Base-by-base conservation (phyloP, 2,888 invertebrate species). In the Slavum lentiscoides region DNA sequence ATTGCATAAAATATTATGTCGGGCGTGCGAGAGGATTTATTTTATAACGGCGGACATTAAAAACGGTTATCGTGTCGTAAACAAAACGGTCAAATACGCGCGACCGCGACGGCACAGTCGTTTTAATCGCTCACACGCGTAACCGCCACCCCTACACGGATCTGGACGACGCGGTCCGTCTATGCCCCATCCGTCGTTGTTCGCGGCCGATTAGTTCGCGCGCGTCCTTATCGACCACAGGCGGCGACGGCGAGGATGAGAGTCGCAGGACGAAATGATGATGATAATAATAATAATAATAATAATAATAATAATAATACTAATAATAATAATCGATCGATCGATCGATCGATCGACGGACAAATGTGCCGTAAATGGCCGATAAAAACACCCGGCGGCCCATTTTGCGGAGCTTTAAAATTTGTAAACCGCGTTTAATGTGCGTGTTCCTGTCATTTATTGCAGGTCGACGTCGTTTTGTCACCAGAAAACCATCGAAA, bases 311-410 rank as follows among this genome's bases (percentile, higher is more conserved):
- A n/a, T n/a, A n/a, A n/a, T n/a, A n/a, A n/a, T n/a, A n/a, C n/a
- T n/a, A n/a, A n/a, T n/a, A n/a, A n/a, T n/a, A n/a, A n/a, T n/a
- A n/a, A n/a, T n/a, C n/a, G n/a, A n/a, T n/a, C n/a, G n/a, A n/a
- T 4, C 30, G 2, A 30, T 30, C 30, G 2, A 30, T 15, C 17
- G 17, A 9, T 19, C 15, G 23, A 53, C 53, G 37, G 62, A 53
- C 69, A 77, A 77, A 77, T 77, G 77, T 68, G 68, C 76, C 68
- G 68, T 77, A 17, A 77, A 77, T 39, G 53, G 53, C 77, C 69
- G 77, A 77, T 69, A 69, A 77, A 69, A 66, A 66, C 74, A 43
- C 37, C 30, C 30, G 1, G 30, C 30, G 2, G 2, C 30, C 30
- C 30, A 4, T 30, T 30, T 30, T 30, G n/a, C 7, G 3, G 30